Evolutionary conservation across 2,797 vertebrate species (phyloP), one percentile per base, ranked within the genome.

Genomic region (Mallotus villosus): DNA sequence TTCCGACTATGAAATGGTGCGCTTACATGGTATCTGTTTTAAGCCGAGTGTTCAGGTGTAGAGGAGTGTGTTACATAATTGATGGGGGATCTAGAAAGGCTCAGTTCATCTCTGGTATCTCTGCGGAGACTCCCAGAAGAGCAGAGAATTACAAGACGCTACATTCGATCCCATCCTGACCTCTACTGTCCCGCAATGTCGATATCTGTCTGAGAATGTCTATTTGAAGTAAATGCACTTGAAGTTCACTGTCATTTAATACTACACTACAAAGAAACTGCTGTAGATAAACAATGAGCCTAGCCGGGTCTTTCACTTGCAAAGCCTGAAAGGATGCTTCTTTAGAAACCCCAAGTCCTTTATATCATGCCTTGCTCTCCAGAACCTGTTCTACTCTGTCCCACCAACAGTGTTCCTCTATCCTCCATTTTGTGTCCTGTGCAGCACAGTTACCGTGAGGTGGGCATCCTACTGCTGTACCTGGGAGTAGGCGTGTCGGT

Each of bases 371-470:
- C 14, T 49, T 9, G 27, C 27, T 29, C 27, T 29, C 27, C 46
- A 55, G n/a, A 55, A 17, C 46, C 46, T 9, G 46, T 49, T 55
- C 5, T 17, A 55, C 4, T 55, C 51, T 55, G 17, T 55, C 41
- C 41, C 41, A 46, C 2, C 41, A 46, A 46, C 41, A 12, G 11
- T 46, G 41, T 46, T 46, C 41, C 9, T 46, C 41, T 14, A 46
- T 46, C 19, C 51, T n/a, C 51, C 70, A 75, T 64, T 72, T 27
- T 61, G 21, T 25, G 0, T 75, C 25, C 78, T 85, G 88, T 75
- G 60, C 92, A 99, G 97, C 97, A 99, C 92, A 99, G 97, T 82
- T 99, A 99, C 91, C 93, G 97, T 16, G 97, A 99, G 85, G 97
- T 99, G 60, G 97, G 97, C 53, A 96, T 97, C 82, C 92, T 99